A percentile compares a stretch with the other conserved stretches of the same genome.
Conservation (phyloP, 2,113 vertebrate species). For the Empidonax traillii region DNA sequence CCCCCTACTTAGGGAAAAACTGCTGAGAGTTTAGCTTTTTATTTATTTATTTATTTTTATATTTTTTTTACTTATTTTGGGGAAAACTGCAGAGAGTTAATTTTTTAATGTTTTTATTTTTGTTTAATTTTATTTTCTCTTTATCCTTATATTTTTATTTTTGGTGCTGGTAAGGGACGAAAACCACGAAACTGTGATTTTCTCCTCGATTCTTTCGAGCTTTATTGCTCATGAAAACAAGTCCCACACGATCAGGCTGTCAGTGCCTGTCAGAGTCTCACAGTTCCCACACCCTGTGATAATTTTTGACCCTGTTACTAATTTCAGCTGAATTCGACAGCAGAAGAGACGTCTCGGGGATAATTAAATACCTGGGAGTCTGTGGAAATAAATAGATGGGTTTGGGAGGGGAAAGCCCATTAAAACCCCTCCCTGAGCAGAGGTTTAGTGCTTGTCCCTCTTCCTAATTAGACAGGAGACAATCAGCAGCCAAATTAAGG, state of each 20-base stretch:
- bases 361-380: not conserved
- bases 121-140: too few relatives aligned
- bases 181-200: not conserved
- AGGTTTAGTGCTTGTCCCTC: not conserved
- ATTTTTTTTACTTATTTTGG: too few relatives aligned
- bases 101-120: too few relatives aligned
- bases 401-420: not conserved
- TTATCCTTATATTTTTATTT: too few relatives aligned
- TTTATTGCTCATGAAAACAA: not conserved
- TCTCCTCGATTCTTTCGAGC: not conserved
- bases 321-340: not conserved
- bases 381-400: not conserved
- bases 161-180: not conserved
- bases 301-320: not conserved
- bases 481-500: rapidly evolving
- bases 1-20: not conserved
- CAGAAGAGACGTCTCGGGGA: not conserved
- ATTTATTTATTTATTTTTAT: too few relatives aligned
- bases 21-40: not conserved
- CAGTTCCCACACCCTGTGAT: not conserved
- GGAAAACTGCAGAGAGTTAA: too few relatives aligned
- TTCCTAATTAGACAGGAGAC: not conserved
- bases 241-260: not conserved
- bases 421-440: not conserved
- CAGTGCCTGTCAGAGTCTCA: not conserved